Base-by-base conservation (phyloP, 2,888 invertebrate genomes). In the Yponomeuta plumbellus region DNA sequence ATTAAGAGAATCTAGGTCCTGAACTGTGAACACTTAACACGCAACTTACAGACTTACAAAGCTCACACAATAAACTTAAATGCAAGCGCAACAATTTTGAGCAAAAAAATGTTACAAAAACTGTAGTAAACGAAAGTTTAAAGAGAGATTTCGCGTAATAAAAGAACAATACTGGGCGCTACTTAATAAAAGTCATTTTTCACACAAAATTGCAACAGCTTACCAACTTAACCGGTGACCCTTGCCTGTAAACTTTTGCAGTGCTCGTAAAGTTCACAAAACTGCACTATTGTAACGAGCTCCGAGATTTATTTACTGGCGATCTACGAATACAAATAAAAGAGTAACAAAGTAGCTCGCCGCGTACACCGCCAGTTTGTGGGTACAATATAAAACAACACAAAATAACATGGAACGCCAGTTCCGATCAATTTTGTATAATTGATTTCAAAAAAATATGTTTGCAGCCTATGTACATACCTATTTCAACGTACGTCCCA, bases 161-260 rank as follows among this genome's bases (percentile, higher is more conserved):
- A 52, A 52, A 52, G 44, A 52, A 52, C 44, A 52, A 52, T 44
- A 52, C 44, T 13, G 17, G 5, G 3, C 44, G 44, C 44, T 52
- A 52, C 44, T 52, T 52, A 52, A 52, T 52, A 52, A 52, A 13
- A 52, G 17, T 52, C 44, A 52, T 52, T 52, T 52, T 52, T 52
- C 44, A 52, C 44, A 17, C 44, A 17, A 52, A 52, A 52, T 17
- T 13, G 17, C 3, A 52, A 17, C 44, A 17, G 13, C 13, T 13
- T 52, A 3, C 44, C 17, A 17, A 52, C 13, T 17, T 17, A 52
- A 17, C 44, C 17, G 44, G 44, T 52, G 44, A 52, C 44, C 44
- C 44, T 52, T 52, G 17, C 13, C 44, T 52, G 13, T 17, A 52
- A 3, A 52, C 13, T 17, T 52, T 3, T 52, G 17, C 44, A 34